phyloP scores from a whole-genome alignment of 2,888 invertebrate genomes.

The Listrodromus nycthemerus region DNA sequence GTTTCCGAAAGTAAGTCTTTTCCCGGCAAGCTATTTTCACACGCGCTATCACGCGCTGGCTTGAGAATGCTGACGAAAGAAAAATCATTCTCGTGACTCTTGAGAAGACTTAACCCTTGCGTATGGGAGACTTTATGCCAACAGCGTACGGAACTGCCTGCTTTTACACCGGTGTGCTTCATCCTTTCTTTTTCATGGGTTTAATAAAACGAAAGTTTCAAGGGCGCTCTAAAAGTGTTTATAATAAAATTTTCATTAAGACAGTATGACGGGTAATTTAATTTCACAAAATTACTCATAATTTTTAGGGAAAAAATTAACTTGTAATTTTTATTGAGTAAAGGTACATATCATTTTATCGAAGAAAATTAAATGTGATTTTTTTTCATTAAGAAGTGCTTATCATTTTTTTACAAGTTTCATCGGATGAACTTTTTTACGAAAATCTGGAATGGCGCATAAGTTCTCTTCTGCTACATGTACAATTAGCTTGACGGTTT shows the following conservation, averaged over 20 bases:
- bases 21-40: conserved; percentile 43
- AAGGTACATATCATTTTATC: too few species aligned
- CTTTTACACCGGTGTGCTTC: background rate
- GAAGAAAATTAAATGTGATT: background rate
- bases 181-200: background rate
- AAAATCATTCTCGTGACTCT: conserved; percentile 3
- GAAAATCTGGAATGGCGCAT: background rate
- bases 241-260: background rate
- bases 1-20: conserved; percentile 17
- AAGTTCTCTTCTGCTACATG: background rate
- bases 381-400: background rate
- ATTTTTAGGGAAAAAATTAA: background rate
- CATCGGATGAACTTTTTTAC: background rate
- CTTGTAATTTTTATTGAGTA: too few species aligned
- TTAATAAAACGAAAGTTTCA: background rate
- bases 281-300: background rate
- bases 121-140: background rate
- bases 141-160: background rate
- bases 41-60: conserved; percentile 39
- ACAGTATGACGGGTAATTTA: too few species aligned
- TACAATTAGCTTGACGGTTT: conserved; percentile 8
- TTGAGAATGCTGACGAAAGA: conserved; percentile 22
- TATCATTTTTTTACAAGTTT: too few species aligned
- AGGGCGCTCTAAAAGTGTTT: background rate
- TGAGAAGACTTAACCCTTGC: background rate